Evolutionary conservation across 2,113 vertebrate genomes (phyloP).

Genomic region (Myotis davidii): DNA sequence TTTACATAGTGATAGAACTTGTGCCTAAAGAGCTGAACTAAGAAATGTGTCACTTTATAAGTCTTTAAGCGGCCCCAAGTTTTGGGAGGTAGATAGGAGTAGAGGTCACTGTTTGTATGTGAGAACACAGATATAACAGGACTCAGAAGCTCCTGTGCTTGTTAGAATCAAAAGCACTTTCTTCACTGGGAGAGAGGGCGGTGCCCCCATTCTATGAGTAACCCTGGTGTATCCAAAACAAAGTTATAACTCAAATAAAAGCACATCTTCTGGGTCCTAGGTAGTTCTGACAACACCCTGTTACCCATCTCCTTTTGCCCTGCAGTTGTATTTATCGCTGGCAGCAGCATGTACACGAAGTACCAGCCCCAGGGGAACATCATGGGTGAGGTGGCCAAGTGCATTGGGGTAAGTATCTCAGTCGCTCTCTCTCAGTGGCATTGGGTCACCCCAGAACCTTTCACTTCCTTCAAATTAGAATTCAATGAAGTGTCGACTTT

Average conservation of each 20-base stretch:
- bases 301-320: not conserved
- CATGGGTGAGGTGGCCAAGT: conserved; percentile 91
- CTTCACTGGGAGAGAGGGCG: not conserved
- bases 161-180: not conserved
- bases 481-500: not conserved
- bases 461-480: not conserved
- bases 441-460: not conserved
- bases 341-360: conserved; percentile 95
- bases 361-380: conserved; percentile 93
- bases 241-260: not conserved
- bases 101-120: not conserved
- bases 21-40: not conserved
- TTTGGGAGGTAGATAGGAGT: not conserved
- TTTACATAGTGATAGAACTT: not conserved
- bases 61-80: not conserved
- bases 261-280: not conserved
- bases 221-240: not conserved
- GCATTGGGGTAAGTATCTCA: conserved; percentile 91
- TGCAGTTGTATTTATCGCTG: conserved; percentile 92
- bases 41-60: too few relatives aligned
- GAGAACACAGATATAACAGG: not conserved
- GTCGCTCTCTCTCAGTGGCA: accelerated
- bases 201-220: not conserved
- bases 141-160: not conserved
- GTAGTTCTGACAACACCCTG: not conserved